These are phyloP conservation scores for Schmidtea mediterranea DNA, from an alignment of 1,140 invertebrate genomes.

Conservation along the genomic window DNA sequence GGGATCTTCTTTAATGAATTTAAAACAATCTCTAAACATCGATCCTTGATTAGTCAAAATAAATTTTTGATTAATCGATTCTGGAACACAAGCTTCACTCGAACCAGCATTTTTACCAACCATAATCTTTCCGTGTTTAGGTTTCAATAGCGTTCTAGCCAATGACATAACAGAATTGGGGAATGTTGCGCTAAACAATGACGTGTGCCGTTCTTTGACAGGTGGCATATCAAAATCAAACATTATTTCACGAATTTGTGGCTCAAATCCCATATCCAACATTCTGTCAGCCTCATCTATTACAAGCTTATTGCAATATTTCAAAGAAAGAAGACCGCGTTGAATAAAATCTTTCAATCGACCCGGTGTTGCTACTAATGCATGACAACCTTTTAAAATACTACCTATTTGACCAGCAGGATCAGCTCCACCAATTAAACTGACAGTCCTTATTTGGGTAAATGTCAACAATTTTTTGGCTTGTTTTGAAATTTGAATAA, in stretches of 20 bases:
- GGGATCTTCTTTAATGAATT: too few species aligned
- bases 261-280: too few species aligned
- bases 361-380: slow-evolving; percentile 65
- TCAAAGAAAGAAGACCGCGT: slow-evolving; percentile 23
- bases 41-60: too few species aligned
- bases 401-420: slow-evolving; percentile 61
- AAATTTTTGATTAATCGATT: too few species aligned
- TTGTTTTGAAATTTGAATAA: slow-evolving; percentile 87
- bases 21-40: too few species aligned
- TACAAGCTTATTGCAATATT: slow-evolving; percentile 39
- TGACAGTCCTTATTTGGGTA: slow-evolving; percentile 65
- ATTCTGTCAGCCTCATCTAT: too few species aligned
- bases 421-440: slow-evolving; percentile 55
- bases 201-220: slow-evolving; percentile 70
- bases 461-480: slow-evolving; percentile 42
- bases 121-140: too few species aligned
- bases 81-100: too few species aligned
- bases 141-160: neutral
- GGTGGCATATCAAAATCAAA: slow-evolving; percentile 72
- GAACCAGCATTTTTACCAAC: too few species aligned
- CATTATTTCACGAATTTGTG: slow-evolving; percentile 84
- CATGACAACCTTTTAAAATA: slow-evolving; percentile 51
- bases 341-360: slow-evolving; percentile 56
- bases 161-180: neutral
- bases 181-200: slow-evolving; percentile 27